A percentile compares a stretch with the other conserved stretches of the same genome.
Conservation (phyloP, 2,113 vertebrate species). For the Ellobius talpinus region DNA sequence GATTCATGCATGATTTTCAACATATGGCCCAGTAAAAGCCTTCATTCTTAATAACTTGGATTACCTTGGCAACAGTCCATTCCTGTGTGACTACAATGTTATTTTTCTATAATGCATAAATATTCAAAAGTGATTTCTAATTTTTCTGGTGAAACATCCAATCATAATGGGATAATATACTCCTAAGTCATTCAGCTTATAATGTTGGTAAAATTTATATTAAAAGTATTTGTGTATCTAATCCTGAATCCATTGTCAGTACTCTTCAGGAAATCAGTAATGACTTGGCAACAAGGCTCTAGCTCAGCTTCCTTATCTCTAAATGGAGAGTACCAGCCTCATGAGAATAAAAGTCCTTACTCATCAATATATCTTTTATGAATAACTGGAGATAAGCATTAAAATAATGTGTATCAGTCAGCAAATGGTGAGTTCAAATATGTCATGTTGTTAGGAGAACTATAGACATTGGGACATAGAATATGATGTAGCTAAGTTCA, state of each 20-base stretch:
- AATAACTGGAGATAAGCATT: not conserved
- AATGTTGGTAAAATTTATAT: slow-evolving; percentile 21
- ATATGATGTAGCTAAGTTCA: no score
- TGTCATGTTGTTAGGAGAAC: no score
- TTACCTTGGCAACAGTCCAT: not conserved
- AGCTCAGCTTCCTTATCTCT: not conserved
- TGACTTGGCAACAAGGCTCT: not conserved
- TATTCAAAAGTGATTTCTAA: not conserved
- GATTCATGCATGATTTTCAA: not conserved
- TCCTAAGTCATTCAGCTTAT: not conserved
- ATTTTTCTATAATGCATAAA: not conserved
- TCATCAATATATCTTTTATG: not conserved
- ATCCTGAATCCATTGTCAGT: not conserved
- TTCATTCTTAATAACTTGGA: not conserved
- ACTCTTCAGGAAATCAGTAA: not conserved
- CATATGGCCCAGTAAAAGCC: not conserved
- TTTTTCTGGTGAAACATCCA: not conserved
- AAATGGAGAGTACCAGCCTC: not conserved
- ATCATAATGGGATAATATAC: not conserved
- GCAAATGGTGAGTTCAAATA: not conserved
- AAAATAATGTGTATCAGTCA: not conserved
- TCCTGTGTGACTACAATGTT: not conserved
- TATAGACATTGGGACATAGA: no score
- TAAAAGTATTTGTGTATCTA: not conserved
- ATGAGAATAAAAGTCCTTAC: not conserved